phyloP scores from a whole-genome alignment of 2,888 invertebrate species.

The Hypsopygia costalis region DNA sequence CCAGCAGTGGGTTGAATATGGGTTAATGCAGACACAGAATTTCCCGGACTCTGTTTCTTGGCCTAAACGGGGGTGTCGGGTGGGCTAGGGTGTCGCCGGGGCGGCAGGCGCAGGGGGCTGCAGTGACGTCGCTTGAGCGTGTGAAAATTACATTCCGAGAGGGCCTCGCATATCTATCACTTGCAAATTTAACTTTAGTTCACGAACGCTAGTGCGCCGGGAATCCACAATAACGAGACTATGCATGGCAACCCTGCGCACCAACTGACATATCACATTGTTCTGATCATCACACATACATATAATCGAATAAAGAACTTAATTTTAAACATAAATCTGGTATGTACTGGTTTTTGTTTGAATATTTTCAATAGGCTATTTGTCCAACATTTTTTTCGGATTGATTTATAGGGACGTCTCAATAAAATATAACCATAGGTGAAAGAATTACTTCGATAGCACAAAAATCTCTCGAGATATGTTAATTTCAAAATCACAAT shows the following conservation, averaged over 20 bases:
- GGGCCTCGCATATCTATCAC: conserved; percentile 80
- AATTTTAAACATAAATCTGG: too few relatives aligned
- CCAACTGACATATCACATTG: background rate
- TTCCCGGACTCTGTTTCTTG: conserved; percentile 23
- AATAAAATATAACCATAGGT: too few relatives aligned
- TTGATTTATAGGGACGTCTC: too few relatives aligned
- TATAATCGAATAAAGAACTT: too few relatives aligned
- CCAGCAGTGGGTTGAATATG: too few relatives aligned
- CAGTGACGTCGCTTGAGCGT: conserved; percentile 70
- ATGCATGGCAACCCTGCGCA: background rate
- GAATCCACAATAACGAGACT: conserved; percentile 8
- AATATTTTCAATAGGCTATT: background rate
- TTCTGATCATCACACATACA: too few relatives aligned
- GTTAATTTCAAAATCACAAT: too few relatives aligned
- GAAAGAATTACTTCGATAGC: too few relatives aligned
- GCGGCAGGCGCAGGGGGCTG: conserved; percentile 33
- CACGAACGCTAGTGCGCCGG: conserved; percentile 27
- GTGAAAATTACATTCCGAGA: conserved; percentile 80
- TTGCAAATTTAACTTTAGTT: conserved; percentile 80
- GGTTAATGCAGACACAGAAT: too few relatives aligned
- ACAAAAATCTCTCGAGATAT: too few relatives aligned
- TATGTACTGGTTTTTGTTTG: too few relatives aligned
- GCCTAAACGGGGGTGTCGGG: conserved; percentile 25
- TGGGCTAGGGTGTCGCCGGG: conserved; percentile 23
- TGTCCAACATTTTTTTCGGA: too few relatives aligned